Base-by-base conservation (phyloP, 92 coral and sea anemone species). In the Porites rus region DNA sequence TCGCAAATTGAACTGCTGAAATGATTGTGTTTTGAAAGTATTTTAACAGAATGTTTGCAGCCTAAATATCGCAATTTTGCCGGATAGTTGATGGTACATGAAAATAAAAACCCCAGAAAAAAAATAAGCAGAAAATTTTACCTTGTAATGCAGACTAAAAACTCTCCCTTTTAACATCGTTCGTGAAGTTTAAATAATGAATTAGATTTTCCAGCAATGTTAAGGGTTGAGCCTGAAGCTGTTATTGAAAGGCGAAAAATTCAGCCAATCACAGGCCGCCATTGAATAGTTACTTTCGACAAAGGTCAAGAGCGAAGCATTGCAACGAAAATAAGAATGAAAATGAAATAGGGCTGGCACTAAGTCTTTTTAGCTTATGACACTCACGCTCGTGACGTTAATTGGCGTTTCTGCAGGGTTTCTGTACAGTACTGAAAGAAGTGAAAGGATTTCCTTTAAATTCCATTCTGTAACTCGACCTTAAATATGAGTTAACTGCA, bases 221-320 rank as follows among this genome's bases (percentile, higher is more conserved):
- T 3, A 14, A 17, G 22, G 19, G 50, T 61, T 61, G 62, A 76
- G 80, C 24, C 56, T 60, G 56, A 63, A 46, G 7, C 28, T 58
- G 54, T 64, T 31, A 63, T 31, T 2, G 9, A 62, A 61, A 77
- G 18, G 31, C 38, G 8, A 18, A 38, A 63, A 31, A 14, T 62
- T 77, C 21, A 77, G 16, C 72, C 72, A 77, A 77, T 77, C 72
- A 61, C n/a, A 24, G 10, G 11, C 17, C 82, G 82, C 21, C 3
- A 50, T 63, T 67, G 7, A 9, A 13, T 10, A 54, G 60, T 13
- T 9, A 9, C 12, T 9, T 54, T 54, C 14, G 7, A 51, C 8
- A 74, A n/a, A 31, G 51, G 24, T n/a, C 54, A 24, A 56, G 13
- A 38, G 18, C 12, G 52, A 25, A 10, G 65, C 14, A 17, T 17